Percentiles rank a stretch among this genome's conserved stretches.
phyloP scores from a whole-genome alignment of 2,888 invertebrate species.

The Eupelmus urozonus region DNA sequence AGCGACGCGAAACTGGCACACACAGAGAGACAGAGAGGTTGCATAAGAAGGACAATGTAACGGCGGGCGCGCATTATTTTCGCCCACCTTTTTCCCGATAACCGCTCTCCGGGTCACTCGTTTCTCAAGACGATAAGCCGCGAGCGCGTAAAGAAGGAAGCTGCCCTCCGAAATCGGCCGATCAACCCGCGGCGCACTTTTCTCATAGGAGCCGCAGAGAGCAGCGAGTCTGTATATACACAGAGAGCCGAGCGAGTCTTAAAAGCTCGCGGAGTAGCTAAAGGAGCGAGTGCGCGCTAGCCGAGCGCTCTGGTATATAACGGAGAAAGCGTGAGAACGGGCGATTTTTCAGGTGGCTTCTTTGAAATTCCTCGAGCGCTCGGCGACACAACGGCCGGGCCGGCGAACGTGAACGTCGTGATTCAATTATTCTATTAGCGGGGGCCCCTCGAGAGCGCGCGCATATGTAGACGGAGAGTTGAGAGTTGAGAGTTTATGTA shows the following conservation, averaged over 20 bases:
- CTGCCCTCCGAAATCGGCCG: conserved; percentile 39
- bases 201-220: conserved; percentile 43
- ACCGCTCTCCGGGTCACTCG: conserved; percentile 6
- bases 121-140: conserved; percentile 33
- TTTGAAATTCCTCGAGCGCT: conserved; percentile 56
- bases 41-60: conserved; percentile 21
- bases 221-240: too few species aligned
- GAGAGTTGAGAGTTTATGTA: conserved; percentile 13
- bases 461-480: not conserved
- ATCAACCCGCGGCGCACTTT: conserved; percentile 29
- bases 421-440: conserved; percentile 59
- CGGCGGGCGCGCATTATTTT: not conserved
- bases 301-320: conserved; percentile 17
- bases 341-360: conserved; percentile 60
- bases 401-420: conserved; percentile 56
- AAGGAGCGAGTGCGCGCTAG: too few species aligned
- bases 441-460: not conserved
- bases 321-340: conserved; percentile 61
- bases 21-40: not conserved
- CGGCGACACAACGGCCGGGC: not conserved
- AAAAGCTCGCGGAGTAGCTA: too few species aligned
- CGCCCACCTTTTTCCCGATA: too few species aligned
- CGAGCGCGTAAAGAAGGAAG: not conserved
- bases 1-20: not conserved
- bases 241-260: too few species aligned